Percentiles rank a stretch among this genome's conserved stretches.
These are phyloP conservation scores for Cryptocephalus primarius DNA, from an alignment of 2,888 invertebrate genomes.

Conservation along the genomic window DNA sequence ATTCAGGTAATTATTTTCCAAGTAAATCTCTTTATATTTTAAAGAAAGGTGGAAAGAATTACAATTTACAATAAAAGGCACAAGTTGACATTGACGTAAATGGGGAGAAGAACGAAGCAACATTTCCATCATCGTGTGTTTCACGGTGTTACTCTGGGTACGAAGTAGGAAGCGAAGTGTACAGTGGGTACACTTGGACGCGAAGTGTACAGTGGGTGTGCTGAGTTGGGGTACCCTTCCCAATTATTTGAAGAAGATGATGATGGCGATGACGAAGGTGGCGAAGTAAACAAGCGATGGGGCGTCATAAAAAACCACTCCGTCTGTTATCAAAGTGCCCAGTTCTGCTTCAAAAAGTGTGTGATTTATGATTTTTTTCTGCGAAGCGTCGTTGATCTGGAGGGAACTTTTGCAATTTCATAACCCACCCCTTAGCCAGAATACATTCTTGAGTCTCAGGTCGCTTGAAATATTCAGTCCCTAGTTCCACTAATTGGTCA, in stretches of 20 bases:
- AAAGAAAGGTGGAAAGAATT: not conserved
- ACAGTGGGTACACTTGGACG: not conserved
- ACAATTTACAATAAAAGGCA: not conserved
- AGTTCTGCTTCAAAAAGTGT: conserved; percentile 2
- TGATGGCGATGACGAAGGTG: not conserved
- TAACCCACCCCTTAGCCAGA: no score
- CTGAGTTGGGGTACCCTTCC: not conserved
- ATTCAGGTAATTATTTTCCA: conserved; percentile 3
- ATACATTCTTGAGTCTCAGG: no score
- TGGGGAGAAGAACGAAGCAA: not conserved
- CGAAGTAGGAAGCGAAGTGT: no score
- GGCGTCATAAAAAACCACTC: not conserved
- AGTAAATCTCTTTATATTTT: not conserved
- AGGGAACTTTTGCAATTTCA: no score
- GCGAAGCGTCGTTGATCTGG: no score
- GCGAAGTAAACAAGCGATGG: not conserved
- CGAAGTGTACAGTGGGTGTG: not conserved
- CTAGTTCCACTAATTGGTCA: no score
- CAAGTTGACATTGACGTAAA: not conserved
- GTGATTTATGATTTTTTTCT: no score
- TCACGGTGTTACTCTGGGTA: not conserved
- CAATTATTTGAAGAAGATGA: not conserved
- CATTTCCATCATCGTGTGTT: not conserved
- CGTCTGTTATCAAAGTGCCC: conserved; percentile 1
- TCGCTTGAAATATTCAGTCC: no score